phyloP scores from a whole-genome alignment of 2,888 invertebrate species.

The Oscheius sp. region DNA sequence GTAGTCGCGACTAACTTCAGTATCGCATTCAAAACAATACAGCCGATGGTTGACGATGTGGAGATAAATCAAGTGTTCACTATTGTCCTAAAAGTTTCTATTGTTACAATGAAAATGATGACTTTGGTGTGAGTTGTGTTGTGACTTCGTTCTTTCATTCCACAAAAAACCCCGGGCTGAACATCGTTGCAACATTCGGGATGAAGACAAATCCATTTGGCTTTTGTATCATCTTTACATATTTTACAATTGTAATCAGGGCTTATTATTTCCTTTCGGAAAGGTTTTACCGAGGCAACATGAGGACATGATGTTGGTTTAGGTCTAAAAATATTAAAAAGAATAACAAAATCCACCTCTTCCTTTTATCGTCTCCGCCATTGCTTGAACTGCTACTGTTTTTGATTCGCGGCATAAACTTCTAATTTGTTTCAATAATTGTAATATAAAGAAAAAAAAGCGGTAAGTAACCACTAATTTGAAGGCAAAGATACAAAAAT shows the following conservation, averaged over 20 bases:
- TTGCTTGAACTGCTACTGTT: neutral
- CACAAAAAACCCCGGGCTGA: slow-evolving; percentile 26
- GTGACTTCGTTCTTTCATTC: slow-evolving; percentile 28
- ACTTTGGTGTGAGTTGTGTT: slow-evolving; percentile 32
- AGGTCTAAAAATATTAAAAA: neutral
- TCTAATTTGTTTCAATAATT: neutral
- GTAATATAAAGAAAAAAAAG: neutral
- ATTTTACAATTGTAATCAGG: neutral
- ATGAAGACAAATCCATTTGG: slow-evolving; percentile 38
- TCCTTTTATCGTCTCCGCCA: neutral
- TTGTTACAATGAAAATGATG: neutral
- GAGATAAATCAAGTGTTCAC: slow-evolving; percentile 21
- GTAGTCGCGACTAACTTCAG: slow-evolving; percentile 21
- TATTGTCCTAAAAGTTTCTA: slow-evolving; percentile 10
- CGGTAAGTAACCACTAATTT: neutral
- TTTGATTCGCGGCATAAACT: slow-evolving; percentile 7
- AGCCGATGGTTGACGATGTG: slow-evolving; percentile 25
- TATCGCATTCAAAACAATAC: slow-evolving; percentile 28
- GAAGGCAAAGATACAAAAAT: neutral
- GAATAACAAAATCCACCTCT: neutral
- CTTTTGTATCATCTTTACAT: slow-evolving; percentile 14
- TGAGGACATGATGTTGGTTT: slow-evolving; percentile 17
- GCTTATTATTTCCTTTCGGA: slow-evolving; percentile 2
- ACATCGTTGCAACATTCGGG: slow-evolving; percentile 16
- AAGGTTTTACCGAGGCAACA: neutral